phyloP scores from a whole-genome alignment of 2,888 invertebrate genomes.

The Poecilus cupreus region DNA sequence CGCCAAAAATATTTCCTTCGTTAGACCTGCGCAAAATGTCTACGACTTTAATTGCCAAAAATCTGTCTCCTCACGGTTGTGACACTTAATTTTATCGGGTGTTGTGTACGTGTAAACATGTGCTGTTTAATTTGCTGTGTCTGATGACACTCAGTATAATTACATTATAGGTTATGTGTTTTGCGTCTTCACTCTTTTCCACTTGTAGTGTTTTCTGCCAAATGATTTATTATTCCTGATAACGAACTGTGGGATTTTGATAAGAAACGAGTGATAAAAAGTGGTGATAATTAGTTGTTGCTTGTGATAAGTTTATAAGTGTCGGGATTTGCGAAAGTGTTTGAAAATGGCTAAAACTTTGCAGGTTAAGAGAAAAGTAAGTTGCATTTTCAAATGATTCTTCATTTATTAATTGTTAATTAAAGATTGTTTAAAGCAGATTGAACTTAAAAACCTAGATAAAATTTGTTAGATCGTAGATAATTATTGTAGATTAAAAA shows the following conservation, averaged over 20 bases:
- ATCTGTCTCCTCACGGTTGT: constrained; percentile 15
- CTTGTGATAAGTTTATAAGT: not conserved
- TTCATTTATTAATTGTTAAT: too few relatives aligned
- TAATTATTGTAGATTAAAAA: too few relatives aligned
- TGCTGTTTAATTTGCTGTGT: not conserved
- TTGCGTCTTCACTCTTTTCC: not conserved
- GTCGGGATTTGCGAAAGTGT: not conserved
- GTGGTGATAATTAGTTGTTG: constrained; percentile 6
- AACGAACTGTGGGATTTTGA: constrained; percentile 13
- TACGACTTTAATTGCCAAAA: constrained; percentile 27
- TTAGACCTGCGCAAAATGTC: constrained; percentile 29
- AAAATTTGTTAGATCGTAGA: too few relatives aligned
- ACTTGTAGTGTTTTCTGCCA: not conserved
- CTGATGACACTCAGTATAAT: too few relatives aligned
- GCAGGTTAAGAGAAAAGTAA: constrained; percentile 31
- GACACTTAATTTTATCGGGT: constrained; percentile 13
- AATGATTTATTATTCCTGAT: constrained; percentile 19
- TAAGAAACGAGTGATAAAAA: constrained; percentile 26
- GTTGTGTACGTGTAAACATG: constrained; percentile 31
- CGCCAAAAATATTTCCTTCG: constrained; percentile 29
- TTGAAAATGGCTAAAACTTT: constrained; percentile 34
- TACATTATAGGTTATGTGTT: not conserved
- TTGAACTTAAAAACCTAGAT: too few relatives aligned
- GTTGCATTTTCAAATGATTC: too few relatives aligned
- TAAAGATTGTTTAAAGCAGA: too few relatives aligned